Evolutionary conservation across 2,113 vertebrate species (phyloP), one percentile per base, ranked within the genome.

Genomic region (Malurus melanocephalus): DNA sequence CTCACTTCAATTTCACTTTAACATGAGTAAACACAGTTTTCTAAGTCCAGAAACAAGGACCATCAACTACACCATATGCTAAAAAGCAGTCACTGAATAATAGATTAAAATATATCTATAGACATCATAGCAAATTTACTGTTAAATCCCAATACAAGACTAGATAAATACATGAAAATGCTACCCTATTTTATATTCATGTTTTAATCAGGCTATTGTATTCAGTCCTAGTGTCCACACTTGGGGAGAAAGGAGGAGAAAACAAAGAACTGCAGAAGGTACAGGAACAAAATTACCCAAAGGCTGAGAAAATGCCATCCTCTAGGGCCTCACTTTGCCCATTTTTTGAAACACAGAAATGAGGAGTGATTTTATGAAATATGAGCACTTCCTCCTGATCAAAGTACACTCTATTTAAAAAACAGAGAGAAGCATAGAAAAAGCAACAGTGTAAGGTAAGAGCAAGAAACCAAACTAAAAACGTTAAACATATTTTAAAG

Each of bases 311-410:
- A 85, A 61, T 12, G 10, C 11, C 17, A 32, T 40, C n/a, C 4
- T 24, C 26, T 7, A 48, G 84, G 14, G 35, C 17, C 10, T 77
- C 20, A 38, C 15, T 59, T 28, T 5, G 7, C 16, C 22, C 3
- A 21, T 33, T 46, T 75, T 60, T 49, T 53, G 10, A 46, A 67
- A 49, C 7, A 10, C 8, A 26, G 27, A 69, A 84, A 71, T 2
- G 1, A 33, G 23, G 27, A 2, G 5, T 45, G 45, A 51, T 8
- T 77, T 61, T 1, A 45, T 0, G 1, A 40, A 78, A 26, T 2
- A 56, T 1, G 7, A 88, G 10, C n/a, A 74, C 26, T 71, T 81
- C 15, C 40, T 40, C 43, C 15, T 20, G 20, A 66, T 16, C 1
- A 5, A 43, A 76, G 23, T 1, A 20, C 24, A 22, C 7, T 22